Evolutionary conservation across 2,797 vertebrate species (phyloP), one percentile per base, ranked within the genome.

Genomic region (Rhyacichthys aspro): DNA sequence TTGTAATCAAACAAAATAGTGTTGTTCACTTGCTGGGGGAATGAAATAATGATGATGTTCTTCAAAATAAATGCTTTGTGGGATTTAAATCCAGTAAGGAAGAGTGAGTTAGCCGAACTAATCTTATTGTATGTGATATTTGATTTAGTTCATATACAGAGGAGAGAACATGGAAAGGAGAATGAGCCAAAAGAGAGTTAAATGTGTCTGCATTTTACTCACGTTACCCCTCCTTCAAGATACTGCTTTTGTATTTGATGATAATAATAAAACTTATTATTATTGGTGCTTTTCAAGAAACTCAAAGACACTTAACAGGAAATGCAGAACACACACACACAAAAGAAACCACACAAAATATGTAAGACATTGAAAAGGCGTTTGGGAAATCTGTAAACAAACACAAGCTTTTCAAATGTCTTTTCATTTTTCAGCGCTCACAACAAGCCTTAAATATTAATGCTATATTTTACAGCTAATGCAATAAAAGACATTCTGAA

Each of bases 21-120:
- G 87, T 88, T 88, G 84, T 85, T 88, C 85, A 85, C 75, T 86
- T 84, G 72, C 76, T 8, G 65, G 72, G 67, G 78, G 83, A 84
- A 86, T 89, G 71, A 87, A 90, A 88, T 88, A 88, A 86, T 88
- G 85, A 86, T 82, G 77, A 87, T 83, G 87, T 84, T 82, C 84
- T 86, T 84, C 78, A 83, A 83, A 88, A 90, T 71, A 70, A 86
- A 86, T 83, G 78, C 75, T 83, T 81, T 74, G 66, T 70, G 81
- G 83, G 79, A 84, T 83, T 88, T 65, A 52, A 59, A 79, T 78
- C 74, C 74, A 28, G 71, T 46, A 57, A 61, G 60, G 43, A 57
- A 61, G 60, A 76, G 65, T 63, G 74, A 79, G 68, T 85, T 78
- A 79, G 80, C 69, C 47, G 68, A 75, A 83, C 70, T 80, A 74